Evolutionary conservation across 2,113 vertebrate genomes (phyloP).

Genomic region (Poecilia latipinna): DNA sequence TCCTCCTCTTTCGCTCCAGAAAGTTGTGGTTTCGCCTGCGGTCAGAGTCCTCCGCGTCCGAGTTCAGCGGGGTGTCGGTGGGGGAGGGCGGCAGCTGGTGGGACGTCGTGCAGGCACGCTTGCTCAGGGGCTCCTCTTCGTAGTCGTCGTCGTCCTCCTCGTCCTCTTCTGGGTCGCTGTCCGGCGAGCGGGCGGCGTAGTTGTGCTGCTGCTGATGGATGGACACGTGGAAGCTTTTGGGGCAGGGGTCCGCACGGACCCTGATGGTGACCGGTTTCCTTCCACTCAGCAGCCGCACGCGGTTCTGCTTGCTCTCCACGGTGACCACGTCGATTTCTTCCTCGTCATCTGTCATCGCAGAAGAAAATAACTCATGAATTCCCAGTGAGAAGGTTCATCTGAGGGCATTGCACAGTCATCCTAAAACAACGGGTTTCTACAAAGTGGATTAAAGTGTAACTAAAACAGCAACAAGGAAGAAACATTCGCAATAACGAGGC

Average conservation of each 20-base stretch:
- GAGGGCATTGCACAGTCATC: background rate
- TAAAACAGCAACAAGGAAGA: constrained; percentile 34
- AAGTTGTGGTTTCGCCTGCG: constrained; percentile 94
- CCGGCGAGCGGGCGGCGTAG: constrained; percentile 91
- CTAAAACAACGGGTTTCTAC: background rate
- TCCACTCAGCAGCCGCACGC: constrained; percentile 80
- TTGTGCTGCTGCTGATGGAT: constrained; percentile 97
- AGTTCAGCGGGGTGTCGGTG: constrained; percentile 77
- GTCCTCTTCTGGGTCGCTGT: constrained; percentile 65
- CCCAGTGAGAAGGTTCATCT: background rate
- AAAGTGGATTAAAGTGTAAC: constrained; percentile 11
- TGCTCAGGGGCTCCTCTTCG: constrained; percentile 56
- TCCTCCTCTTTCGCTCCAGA: constrained; percentile 91
- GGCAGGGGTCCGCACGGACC: constrained; percentile 88
- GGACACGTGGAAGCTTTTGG: constrained; percentile 92
- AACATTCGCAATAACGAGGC: constrained; percentile 38
- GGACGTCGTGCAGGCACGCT: constrained; percentile 51
- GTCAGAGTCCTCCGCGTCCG: constrained; percentile 89
- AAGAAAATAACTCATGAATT: constrained; percentile 33
- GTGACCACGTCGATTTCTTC: constrained; percentile 97
- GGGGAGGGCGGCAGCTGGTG: constrained; percentile 31
- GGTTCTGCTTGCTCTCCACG: constrained; percentile 91
- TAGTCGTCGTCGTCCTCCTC: constrained; percentile 33
- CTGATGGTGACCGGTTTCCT: constrained; percentile 90
- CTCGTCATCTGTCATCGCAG: constrained; percentile 67